A percentile compares a stretch with the other conserved stretches of the same genome.
Conservation (phyloP, 2,888 invertebrate genomes). For the Gymnocheta viridis region DNA sequence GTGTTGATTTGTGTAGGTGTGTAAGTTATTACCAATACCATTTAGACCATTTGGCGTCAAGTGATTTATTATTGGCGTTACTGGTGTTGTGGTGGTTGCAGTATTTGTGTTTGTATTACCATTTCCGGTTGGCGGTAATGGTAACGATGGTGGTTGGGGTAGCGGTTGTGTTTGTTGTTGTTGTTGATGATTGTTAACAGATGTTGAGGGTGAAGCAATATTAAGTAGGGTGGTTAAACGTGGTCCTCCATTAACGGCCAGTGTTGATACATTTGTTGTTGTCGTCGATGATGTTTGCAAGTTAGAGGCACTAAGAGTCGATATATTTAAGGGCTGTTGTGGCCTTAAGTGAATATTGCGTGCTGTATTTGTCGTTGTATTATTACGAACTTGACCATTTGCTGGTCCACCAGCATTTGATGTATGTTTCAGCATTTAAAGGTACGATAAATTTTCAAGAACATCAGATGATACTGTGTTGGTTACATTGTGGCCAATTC, state of each 20-base stretch:
- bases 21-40: slow-evolving; percentile 76
- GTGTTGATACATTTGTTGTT: slow-evolving; percentile 61
- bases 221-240: slow-evolving; percentile 81
- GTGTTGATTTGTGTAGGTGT: slow-evolving; percentile 79
- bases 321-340: slow-evolving; percentile 86
- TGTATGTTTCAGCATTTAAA: slow-evolving; percentile 78
- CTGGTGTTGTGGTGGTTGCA: slow-evolving; percentile 75
- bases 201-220: slow-evolving; percentile 72
- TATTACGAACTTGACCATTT: slow-evolving; percentile 71
- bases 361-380: slow-evolving; percentile 68
- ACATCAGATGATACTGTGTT: neutral
- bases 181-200: slow-evolving; percentile 40
- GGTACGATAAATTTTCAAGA: neutral
- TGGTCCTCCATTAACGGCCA: slow-evolving; percentile 78
- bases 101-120: slow-evolving; percentile 70
- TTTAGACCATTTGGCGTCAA: slow-evolving; percentile 76
- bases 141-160: slow-evolving; percentile 38
- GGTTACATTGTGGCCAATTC: slow-evolving; percentile 43
- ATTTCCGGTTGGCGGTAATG: slow-evolving; percentile 50
- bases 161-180: slow-evolving; percentile 42
- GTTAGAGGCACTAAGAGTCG: slow-evolving; percentile 83
- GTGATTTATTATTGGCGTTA: slow-evolving; percentile 73
- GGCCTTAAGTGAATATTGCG: slow-evolving; percentile 79
- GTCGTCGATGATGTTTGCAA: slow-evolving; percentile 67
- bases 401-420: slow-evolving; percentile 75